phyloP scores from a whole-genome alignment of 2,888 invertebrate species.

The Lithophane semibrunnea region DNA sequence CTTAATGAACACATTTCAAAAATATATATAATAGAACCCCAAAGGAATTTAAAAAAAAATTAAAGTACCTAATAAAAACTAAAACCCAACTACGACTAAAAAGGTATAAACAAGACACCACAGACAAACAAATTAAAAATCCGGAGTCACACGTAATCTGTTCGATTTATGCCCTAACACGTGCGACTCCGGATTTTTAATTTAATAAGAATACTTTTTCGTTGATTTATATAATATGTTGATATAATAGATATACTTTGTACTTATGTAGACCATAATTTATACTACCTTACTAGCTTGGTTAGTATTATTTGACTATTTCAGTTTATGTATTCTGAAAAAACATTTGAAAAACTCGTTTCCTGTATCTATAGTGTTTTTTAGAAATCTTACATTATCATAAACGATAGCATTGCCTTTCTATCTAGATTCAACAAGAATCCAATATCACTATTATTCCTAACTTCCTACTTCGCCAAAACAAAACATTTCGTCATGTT shows the following conservation, averaged over 20 bases:
- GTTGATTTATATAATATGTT: too few relatives aligned
- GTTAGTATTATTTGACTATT: background rate
- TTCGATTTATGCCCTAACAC: too few relatives aligned
- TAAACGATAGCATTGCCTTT: background rate
- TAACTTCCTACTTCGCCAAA: constrained; percentile 2
- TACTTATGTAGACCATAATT: background rate
- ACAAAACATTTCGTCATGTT: constrained; percentile 49
- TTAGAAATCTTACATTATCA: background rate
- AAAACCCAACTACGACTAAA: too few relatives aligned
- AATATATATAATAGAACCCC: too few relatives aligned
- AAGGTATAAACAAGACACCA: too few relatives aligned
- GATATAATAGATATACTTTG: too few relatives aligned
- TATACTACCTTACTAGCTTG: background rate
- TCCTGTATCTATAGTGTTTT: background rate
- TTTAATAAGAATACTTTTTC: background rate
- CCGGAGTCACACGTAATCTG: too few relatives aligned
- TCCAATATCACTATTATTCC: background rate
- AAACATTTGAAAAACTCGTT: background rate
- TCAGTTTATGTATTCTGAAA: background rate
- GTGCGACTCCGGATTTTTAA: too few relatives aligned
- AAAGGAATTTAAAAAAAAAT: too few relatives aligned
- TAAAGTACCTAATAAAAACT: too few relatives aligned
- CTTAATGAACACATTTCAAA: too few relatives aligned
- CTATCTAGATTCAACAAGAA: background rate
- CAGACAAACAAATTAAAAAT: too few relatives aligned